Evolutionary conservation across 2,888 invertebrate species (phyloP).

Genomic region (Pterostichus madidus): DNA sequence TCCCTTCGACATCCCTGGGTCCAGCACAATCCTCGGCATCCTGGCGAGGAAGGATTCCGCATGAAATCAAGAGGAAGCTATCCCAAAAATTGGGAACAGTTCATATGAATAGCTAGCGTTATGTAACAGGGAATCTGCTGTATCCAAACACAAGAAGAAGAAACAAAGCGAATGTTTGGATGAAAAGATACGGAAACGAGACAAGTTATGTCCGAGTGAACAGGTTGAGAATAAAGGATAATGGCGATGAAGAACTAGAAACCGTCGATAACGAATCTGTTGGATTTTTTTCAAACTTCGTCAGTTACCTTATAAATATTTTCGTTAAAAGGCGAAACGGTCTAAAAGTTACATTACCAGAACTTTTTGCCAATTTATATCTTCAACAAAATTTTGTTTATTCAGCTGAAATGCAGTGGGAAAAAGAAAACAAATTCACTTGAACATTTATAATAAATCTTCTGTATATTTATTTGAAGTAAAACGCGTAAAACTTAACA

Average conservation of each 20-base stretch:
- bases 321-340: too few species aligned
- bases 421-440: too few species aligned
- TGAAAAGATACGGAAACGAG: slow-evolving; percentile 14
- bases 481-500: too few species aligned
- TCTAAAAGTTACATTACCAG: too few species aligned
- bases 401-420: too few species aligned
- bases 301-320: too few species aligned
- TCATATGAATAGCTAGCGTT: not conserved
- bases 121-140: not conserved
- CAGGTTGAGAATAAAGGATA: slow-evolving; percentile 7
- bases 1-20: not conserved
- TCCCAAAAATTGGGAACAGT: not conserved
- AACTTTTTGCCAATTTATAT: too few species aligned
- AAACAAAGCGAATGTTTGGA: slow-evolving; percentile 9
- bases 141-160: not conserved
- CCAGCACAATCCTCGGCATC: too few species aligned
- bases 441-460: too few species aligned
- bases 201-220: slow-evolving; percentile 8
- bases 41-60: not conserved
- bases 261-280: not conserved
- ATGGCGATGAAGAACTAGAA: not conserved
- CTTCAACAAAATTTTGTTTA: too few species aligned
- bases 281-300: too few species aligned
- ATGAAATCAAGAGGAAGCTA: not conserved
- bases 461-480: too few species aligned